Percentiles rank a stretch among this genome's conserved stretches.
These are phyloP conservation scores for Andrena hattorfiana DNA, from an alignment of 2,888 invertebrate genomes.

Conservation along the genomic window DNA sequence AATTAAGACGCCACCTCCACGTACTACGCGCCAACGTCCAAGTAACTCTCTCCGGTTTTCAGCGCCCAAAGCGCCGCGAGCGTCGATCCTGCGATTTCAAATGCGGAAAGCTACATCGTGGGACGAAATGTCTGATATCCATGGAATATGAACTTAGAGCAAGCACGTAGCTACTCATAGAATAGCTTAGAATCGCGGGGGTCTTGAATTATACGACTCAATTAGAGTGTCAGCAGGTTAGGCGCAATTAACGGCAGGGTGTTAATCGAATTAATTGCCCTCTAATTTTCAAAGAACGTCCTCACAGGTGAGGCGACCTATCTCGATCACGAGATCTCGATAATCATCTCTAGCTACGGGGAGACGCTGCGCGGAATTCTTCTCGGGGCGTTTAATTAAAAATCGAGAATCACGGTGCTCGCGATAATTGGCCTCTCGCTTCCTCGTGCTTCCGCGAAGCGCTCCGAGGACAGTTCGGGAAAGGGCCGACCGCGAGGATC, in stretches of 20 bases:
- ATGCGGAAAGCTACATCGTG: not conserved
- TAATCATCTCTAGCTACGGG: slow-evolving; percentile 19
- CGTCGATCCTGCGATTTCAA: not conserved
- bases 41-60: not conserved
- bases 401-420: slow-evolving; percentile 29
- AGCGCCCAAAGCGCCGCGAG: not conserved
- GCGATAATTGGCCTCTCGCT: slow-evolving; percentile 33
- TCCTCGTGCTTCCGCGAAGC: slow-evolving; percentile 44
- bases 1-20: slow-evolving; percentile 46
- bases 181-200: not conserved
- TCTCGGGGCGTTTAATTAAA: slow-evolving; percentile 52
- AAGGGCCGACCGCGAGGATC: slow-evolving; percentile 33
- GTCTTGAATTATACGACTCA: slow-evolving; percentile 11
- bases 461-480: slow-evolving; percentile 28
- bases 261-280: slow-evolving; percentile 49
- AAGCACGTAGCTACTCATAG: not conserved
- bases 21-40: not conserved
- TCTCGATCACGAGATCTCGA: slow-evolving; percentile 30
- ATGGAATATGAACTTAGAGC: not conserved
- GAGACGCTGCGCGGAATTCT: slow-evolving; percentile 25
- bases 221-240: not conserved
- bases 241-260: slow-evolving; percentile 24
- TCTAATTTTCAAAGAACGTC: slow-evolving; percentile 41
- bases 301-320: slow-evolving; percentile 15
- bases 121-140: not conserved